Evolutionary conservation across 2,797 vertebrate species (phyloP), one percentile per base, ranked within the genome.

Genomic region (Gymnothorax javanicus): DNA sequence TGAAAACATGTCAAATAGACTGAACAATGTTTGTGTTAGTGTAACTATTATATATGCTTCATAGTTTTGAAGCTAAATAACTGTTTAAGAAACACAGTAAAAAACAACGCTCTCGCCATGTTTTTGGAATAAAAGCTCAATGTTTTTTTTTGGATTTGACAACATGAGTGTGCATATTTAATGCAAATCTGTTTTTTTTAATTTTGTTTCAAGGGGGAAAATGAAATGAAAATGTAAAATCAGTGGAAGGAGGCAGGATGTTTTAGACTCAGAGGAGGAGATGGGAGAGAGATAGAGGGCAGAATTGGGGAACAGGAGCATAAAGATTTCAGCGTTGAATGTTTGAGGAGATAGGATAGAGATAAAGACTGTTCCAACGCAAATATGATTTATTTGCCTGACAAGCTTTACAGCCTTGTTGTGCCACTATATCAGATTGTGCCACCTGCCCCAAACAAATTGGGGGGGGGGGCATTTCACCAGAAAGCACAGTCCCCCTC

Each of bases 181-280:
- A 67, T 25, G 64, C 64, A 20, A 67, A 67, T 67, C 64, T 67
- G 64, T 67, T 67, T 67, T n/a, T 25, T n/a, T n/a, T 43, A 1
- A 1, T 43, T 43, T 67, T n/a, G 7, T 67, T 67, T 67, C 2
- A 15, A 43, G 77, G 87, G 79, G 58, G 84, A 50, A 91, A 67
- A 67, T 7, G 5, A 8, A 67, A n/a, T 25, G 23, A 8, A 67
- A n/a, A 67, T 9, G 84, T 20, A 83, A 85, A 59, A 73, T 83
- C 87, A 88, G 88, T 15, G 59, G 86, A 88, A 91, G 87, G 86
- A 87, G 87, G 87, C 89, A 71, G 75, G 20, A 82, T 12, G 75
- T 59, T 88, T 84, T 58, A 73, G 86, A 82, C 17, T 54, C 12
- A 85, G 54, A 75, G 85, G 64, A n/a, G 5, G 56, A 54, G 23